Evolutionary conservation across 2,797 vertebrate genomes (phyloP).

Genomic region (Jordanella pulchra): DNA sequence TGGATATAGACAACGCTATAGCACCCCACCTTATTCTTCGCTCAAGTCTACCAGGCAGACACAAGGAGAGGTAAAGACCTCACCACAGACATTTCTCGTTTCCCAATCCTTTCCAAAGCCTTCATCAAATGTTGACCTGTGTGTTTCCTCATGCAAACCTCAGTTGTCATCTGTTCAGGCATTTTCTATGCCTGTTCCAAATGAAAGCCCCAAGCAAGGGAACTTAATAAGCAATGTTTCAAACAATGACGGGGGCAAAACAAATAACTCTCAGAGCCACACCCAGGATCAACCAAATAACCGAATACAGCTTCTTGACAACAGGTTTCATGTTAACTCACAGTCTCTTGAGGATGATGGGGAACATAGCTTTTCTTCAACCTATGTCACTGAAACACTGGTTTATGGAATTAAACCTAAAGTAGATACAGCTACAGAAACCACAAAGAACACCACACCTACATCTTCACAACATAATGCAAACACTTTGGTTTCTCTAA

Average conservation of each 20-base stretch:
- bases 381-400: constrained; percentile 65
- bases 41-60: constrained; percentile 72
- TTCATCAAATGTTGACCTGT: constrained; percentile 17
- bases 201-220: constrained; percentile 21
- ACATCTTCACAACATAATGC: constrained; percentile 33
- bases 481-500: constrained; percentile 44
- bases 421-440: constrained; percentile 18
- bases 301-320: constrained; percentile 52
- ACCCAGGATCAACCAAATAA: constrained; percentile 21
- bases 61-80: constrained; percentile 52
- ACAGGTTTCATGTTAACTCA: constrained; percentile 53
- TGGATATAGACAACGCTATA: constrained; percentile 68
- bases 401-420: constrained; percentile 63
- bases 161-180: constrained; percentile 21
- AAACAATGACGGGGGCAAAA: constrained; percentile 34
- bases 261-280: constrained; percentile 27
- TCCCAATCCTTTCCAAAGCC: constrained; percentile 25
- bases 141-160: constrained; percentile 19
- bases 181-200: constrained; percentile 31
- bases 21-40: constrained; percentile 75
- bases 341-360: constrained; percentile 30
- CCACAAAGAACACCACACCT: constrained; percentile 35
- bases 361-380: constrained; percentile 16
- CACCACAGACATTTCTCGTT: constrained; percentile 35
- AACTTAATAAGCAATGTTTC: constrained; percentile 21